Percentiles rank a stretch among this genome's conserved stretches.
Evolutionary conservation across 2,888 invertebrate genomes (phyloP).

Genomic region (Heliconius sara): DNA sequence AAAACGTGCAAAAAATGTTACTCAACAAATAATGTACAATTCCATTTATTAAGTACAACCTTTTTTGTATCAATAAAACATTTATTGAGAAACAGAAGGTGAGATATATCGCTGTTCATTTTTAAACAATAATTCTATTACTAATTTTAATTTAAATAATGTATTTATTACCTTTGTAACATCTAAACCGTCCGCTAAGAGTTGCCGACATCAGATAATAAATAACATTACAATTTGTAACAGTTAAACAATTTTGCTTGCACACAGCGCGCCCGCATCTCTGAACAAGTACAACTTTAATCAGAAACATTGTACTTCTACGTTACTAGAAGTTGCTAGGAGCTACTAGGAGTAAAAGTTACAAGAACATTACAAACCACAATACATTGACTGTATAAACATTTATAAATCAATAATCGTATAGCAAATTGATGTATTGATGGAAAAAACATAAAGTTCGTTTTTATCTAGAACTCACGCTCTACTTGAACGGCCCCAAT

Average conservation of each 20-base stretch:
- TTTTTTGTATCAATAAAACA: no score
- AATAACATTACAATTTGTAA: slow-evolving; percentile 13
- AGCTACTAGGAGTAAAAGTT: neutral
- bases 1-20: no score
- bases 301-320: slow-evolving; percentile 14
- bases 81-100: no score
- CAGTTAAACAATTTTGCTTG: slow-evolving; percentile 15
- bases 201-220: neutral
- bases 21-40: no score
- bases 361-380: neutral
- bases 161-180: no score
- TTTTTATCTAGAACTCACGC: slow-evolving; percentile 8
- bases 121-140: no score
- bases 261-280: slow-evolving; percentile 12
- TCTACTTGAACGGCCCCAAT: slow-evolving; percentile 29
- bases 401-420: neutral
- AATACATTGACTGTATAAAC: neutral
- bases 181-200: neutral
- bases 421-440: neutral
- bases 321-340: slow-evolving; percentile 14
- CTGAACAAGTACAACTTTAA: slow-evolving; percentile 18
- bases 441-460: neutral
- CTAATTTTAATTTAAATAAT: no score
- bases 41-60: no score
- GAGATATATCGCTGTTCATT: no score